phyloP scores from a whole-genome alignment of 2,113 vertebrate genomes.

The Calidris pugnax region DNA sequence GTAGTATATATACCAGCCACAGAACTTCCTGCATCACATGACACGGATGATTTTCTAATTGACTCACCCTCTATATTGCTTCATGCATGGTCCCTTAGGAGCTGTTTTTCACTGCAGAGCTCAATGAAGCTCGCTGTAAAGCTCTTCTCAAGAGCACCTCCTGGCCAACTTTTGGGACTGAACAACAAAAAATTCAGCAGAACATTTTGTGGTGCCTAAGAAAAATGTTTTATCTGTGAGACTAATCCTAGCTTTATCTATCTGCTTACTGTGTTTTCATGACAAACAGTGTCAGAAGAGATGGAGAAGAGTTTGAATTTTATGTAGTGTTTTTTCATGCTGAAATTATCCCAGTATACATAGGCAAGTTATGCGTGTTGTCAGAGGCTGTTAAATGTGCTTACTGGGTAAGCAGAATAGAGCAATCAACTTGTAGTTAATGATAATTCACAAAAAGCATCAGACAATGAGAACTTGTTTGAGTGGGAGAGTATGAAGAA shows the following conservation, averaged over 20 bases:
- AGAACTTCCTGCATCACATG: background rate
- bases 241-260: background rate
- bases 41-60: slow-evolving; percentile 12
- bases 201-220: background rate
- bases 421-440: background rate
- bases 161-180: background rate
- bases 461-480: background rate
- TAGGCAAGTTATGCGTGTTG: background rate
- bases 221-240: background rate
- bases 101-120: background rate
- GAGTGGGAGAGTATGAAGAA: background rate
- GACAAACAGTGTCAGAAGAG: background rate
- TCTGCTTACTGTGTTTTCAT: background rate
- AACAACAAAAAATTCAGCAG: background rate
- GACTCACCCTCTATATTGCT: slow-evolving; percentile 45
- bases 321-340: background rate
- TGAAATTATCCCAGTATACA: background rate
- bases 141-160: background rate
- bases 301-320: background rate
- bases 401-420: background rate
- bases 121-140: background rate
- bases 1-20: slow-evolving; percentile 29
- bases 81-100: background rate
- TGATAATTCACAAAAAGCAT: background rate
- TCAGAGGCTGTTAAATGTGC: background rate